A percentile compares a stretch with the other conserved stretches of the same genome.
Evolutionary conservation across 2,113 vertebrate genomes (phyloP).

Genomic region (Lutjanus erythropterus): DNA sequence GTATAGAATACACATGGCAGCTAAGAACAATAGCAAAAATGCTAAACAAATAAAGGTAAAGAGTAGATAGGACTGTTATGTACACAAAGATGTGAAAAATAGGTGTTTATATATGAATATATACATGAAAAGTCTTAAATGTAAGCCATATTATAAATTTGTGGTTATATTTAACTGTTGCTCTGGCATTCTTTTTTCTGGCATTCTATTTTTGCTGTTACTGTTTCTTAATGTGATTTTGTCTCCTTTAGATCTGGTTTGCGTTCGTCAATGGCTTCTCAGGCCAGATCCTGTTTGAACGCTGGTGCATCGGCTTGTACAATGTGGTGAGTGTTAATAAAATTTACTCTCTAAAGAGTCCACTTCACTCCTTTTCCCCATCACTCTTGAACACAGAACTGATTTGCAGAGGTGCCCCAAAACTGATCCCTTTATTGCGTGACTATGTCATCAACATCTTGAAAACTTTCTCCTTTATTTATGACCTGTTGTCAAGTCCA

Average conservation of each 20-base stretch:
- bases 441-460: constrained; percentile 78
- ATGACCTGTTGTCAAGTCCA: constrained; percentile 80
- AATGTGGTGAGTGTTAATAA: constrained; percentile 93
- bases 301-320: constrained; percentile 99
- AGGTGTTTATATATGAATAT: too few relatives aligned
- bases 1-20: too few relatives aligned
- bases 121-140: not conserved
- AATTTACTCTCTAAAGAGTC: constrained; percentile 59
- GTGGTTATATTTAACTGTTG: not conserved
- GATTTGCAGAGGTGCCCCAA: constrained; percentile 64
- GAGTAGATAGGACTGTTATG: too few relatives aligned
- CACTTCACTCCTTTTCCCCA: constrained; percentile 44
- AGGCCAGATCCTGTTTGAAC: constrained; percentile 98
- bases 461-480: constrained; percentile 81
- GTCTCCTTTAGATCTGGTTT: constrained; percentile 94
- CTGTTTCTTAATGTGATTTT: constrained; percentile 48
- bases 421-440: constrained; percentile 70
- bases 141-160: not conserved
- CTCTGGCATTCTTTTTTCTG: not conserved
- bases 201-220: constrained; percentile 20
- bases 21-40: too few relatives aligned
- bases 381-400: constrained; percentile 60
- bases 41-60: too few relatives aligned
- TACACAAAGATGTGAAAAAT: too few relatives aligned
- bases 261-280: constrained; percentile 99